A percentile compares a stretch with the other conserved stretches of the same genome.
Conservation (phyloP, 2,888 invertebrate genomes). For the Campoplex nolae region DNA sequence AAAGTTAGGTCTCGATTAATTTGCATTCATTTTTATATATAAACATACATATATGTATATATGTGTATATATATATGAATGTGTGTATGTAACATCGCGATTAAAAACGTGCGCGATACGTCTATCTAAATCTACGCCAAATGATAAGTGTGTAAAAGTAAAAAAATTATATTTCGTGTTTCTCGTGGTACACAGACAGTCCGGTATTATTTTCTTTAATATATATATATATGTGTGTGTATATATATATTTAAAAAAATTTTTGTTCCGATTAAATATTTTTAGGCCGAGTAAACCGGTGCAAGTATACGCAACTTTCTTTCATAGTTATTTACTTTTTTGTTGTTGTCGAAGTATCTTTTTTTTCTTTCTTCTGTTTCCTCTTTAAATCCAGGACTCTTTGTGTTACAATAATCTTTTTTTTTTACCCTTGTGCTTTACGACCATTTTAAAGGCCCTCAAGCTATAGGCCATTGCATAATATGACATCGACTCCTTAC, state of each 20-base stretch:
- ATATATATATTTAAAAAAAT: background rate
- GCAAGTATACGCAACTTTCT: slow-evolving; percentile 66
- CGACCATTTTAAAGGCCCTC: slow-evolving; percentile 43
- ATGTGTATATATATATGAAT: slow-evolving; percentile 1
- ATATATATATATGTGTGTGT: slow-evolving; percentile 6
- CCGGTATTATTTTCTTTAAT: slow-evolving; percentile 47
- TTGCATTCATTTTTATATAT: slow-evolving; percentile 25
- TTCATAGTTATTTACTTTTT: slow-evolving; percentile 41
- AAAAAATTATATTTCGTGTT: slow-evolving; percentile 66
- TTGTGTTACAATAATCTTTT: slow-evolving; percentile 41
- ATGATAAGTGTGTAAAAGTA: slow-evolving; percentile 68
- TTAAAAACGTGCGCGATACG: slow-evolving; percentile 42
- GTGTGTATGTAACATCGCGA: slow-evolving; percentile 34
- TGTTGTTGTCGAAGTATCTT: background rate
- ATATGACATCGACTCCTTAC: slow-evolving; percentile 59
- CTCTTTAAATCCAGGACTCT: slow-evolving; percentile 47
- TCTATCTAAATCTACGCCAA: slow-evolving; percentile 45
- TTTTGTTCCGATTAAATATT: slow-evolving; percentile 44
- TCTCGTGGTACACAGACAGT: slow-evolving; percentile 64
- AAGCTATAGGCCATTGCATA: slow-evolving; percentile 61
- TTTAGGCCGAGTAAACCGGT: slow-evolving; percentile 68
- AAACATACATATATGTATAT: background rate
- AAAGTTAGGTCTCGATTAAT: slow-evolving; percentile 29
- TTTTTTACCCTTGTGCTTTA: slow-evolving; percentile 49
- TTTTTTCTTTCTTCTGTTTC: background rate